phyloP scores from a whole-genome alignment of 37 sponge, comb jelly and placozoan genomes.

The Petrosia ficiformis region DNA sequence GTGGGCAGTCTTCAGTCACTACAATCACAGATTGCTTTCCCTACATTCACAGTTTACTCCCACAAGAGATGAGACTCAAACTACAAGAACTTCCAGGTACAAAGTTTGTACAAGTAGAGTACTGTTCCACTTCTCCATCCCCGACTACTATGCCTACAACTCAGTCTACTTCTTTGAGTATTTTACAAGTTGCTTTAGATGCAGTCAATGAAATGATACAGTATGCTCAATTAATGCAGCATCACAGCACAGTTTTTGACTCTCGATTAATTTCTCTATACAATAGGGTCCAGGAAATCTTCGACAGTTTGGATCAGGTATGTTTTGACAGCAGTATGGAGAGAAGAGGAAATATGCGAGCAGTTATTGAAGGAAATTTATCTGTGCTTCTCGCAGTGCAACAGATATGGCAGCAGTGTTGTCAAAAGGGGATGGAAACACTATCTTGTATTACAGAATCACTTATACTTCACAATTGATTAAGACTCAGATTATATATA shows the following conservation, averaged over 20 bases:
- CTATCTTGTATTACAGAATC: conserved; percentile 34
- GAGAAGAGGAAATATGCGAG: background rate
- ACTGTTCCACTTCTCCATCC: background rate
- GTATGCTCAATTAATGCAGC: conserved; percentile 46
- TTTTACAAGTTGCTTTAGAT: conserved; percentile 11
- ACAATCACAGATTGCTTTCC: background rate
- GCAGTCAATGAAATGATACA: conserved; percentile 40
- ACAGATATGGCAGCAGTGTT: conserved; percentile 44
- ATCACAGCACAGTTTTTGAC: background rate
- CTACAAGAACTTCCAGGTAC: background rate
- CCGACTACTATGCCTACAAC: too few relatives aligned
- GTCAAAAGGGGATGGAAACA: conserved; percentile 18
- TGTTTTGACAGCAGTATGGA: background rate
- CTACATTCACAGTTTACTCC: background rate
- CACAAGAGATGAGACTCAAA: background rate
- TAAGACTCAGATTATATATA: too few relatives aligned
- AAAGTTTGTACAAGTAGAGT: background rate
- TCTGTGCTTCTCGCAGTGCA: conserved; percentile 16
- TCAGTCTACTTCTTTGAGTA: too few relatives aligned
- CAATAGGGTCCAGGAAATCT: background rate
- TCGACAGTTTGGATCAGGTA: background rate
- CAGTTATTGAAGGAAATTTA: conserved; percentile 24
- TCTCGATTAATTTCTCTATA: background rate
- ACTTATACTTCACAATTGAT: background rate
- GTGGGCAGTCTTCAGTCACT: background rate